Evolutionary conservation across 53 echinoderm and acorn worm species (phyloP), one percentile per base, ranked within the genome.

Genomic region (Glandiceps talaboti): DNA sequence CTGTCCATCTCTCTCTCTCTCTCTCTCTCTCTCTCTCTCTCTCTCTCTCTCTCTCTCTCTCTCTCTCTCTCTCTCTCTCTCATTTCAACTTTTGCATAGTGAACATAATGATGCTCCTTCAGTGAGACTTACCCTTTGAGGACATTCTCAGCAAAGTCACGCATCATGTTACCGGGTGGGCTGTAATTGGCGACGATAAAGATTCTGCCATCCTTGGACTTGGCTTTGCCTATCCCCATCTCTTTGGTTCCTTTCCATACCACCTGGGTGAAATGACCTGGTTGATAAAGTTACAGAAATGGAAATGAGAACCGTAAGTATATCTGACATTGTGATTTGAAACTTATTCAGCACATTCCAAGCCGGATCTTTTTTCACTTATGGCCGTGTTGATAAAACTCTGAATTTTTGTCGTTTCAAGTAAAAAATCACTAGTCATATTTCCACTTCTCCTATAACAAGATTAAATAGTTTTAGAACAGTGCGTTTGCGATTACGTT

Each of bases 211-310:
- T 86, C 85, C 28, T 74, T 87, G 6, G 86, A 82, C 30, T 88
- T 82, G 30, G 92, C 92, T 82, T 92, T 92, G 0, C 92, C 92
- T 74, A 92, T 92, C 6, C 92, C 92, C 32, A 92, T 86, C 33
- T 92, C 89, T 32, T 84, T 92, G 33, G 89, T 89, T 6, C 82
- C 82, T 76, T 92, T 92, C 92, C 92, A 92, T 25, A 92, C 92
- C 1, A 89, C 89, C 83, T 92, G 92, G 28, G 86, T 81, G 64
- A 92, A 92, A 80, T 92, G 92, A 74, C 92, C 92, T 92, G 80
- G 64, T 45, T 45, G 64, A 25, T 27, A 33, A 1, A 80, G 26
- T 20, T 45, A 14, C 32, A 80, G 20, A 27, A 26, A 27, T 77
- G 25, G 1, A 25, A 14, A 26, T 14, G 27, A 76, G 27, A 30